Conservation (phyloP, 1,140 invertebrate species). For the Triops longicaudatus region DNA sequence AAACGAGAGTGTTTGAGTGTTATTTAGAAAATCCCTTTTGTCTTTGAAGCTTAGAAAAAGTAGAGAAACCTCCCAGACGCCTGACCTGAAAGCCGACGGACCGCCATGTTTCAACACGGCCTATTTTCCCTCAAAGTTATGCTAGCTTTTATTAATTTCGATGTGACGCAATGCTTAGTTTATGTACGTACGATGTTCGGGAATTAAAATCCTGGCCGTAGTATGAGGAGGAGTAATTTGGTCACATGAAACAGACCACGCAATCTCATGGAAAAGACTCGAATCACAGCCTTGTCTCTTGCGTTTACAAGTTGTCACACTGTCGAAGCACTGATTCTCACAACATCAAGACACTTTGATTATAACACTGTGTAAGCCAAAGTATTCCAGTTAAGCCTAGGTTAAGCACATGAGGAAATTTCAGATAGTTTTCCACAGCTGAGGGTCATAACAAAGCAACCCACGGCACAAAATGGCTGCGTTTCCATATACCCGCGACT, state of each 20-base stretch:
- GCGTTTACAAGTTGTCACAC: background rate
- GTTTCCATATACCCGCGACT: background rate
- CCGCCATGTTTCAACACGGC: background rate
- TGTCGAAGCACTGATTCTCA: background rate
- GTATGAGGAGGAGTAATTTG: too few relatives aligned
- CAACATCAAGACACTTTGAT: background rate
- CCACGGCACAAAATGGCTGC: background rate
- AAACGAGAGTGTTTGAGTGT: background rate
- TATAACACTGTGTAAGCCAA: background rate
- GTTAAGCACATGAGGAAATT: background rate
- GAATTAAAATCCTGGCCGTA: too few relatives aligned
- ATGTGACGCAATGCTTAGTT: too few relatives aligned
- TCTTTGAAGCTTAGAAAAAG: background rate
- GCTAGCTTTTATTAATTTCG: background rate
- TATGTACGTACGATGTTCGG: too few relatives aligned
- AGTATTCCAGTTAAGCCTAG: background rate
- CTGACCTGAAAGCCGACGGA: background rate
- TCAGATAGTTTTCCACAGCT: background rate
- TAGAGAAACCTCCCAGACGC: background rate
- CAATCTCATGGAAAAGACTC: too few relatives aligned
- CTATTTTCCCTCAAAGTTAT: background rate
- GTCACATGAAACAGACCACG: too few relatives aligned
- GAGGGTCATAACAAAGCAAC: slow-evolving; percentile 5
- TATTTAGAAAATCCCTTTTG: background rate
- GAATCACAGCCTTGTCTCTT: too few relatives aligned